Percentiles rank a stretch among this genome's conserved stretches.
These are phyloP conservation scores for Marasmarcha lunaedactyla DNA, from an alignment of 2,888 invertebrate genomes.

Conservation along the genomic window DNA sequence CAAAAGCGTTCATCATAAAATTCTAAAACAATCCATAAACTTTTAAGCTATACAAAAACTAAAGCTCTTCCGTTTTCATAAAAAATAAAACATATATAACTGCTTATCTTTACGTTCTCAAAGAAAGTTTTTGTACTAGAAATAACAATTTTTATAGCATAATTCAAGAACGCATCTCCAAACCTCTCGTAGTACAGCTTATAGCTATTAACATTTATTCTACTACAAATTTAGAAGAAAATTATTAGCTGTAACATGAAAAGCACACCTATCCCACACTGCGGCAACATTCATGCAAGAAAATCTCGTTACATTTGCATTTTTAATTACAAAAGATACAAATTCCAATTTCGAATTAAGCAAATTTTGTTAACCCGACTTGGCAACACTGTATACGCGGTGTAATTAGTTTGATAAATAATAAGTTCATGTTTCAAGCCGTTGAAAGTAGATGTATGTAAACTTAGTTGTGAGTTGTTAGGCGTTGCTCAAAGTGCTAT, in stretches of 20 bases:
- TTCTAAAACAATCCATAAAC: conserved; percentile 10
- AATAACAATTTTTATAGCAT: too few relatives aligned
- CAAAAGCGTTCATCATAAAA: conserved; percentile 4
- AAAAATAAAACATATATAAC: conserved; percentile 6
- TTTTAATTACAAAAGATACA: conserved; percentile 4
- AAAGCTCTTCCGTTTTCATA: conserved; percentile 2
- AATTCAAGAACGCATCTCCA: too few relatives aligned
- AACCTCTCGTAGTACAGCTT: too few relatives aligned
- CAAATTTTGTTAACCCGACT: not conserved
- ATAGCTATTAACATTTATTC: too few relatives aligned
- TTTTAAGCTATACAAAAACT: conserved; percentile 7
- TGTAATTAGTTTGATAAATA: not conserved
- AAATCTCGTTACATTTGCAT: conserved; percentile 57
- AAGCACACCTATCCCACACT: conserved; percentile 8
- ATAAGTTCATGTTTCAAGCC: conserved; percentile 1
- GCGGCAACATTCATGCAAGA: conserved; percentile 62
- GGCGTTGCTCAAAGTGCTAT: too few relatives aligned
- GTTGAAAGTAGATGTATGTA: not conserved
- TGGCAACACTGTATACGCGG: not conserved
- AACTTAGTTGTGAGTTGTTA: not conserved
- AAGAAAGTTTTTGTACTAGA: too few relatives aligned
- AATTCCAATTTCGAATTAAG: not conserved
- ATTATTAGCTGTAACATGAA: conserved; percentile 11
- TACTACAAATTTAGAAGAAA: too few relatives aligned
- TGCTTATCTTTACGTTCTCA: too few relatives aligned